Percentiles rank a stretch among this genome's conserved stretches.
phyloP scores from a whole-genome alignment of 2,797 vertebrate genomes.

The Hirundo rustica region DNA sequence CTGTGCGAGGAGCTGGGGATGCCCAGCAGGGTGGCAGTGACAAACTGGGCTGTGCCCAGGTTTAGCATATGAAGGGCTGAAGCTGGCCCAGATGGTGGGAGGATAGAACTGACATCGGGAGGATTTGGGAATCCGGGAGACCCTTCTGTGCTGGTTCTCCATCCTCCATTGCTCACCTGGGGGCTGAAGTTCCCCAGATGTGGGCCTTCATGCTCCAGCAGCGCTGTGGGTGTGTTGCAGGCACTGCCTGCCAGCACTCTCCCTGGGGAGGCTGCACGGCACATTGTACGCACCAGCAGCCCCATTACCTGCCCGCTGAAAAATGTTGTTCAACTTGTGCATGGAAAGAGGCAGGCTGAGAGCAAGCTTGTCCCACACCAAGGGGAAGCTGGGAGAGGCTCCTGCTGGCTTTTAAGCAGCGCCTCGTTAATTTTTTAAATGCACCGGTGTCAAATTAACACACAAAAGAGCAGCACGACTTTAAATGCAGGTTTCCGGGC shows the following conservation, averaged over 20 bases:
- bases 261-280: not conserved
- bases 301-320: slow-evolving; percentile 48
- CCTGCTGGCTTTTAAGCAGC: slow-evolving; percentile 53
- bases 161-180: not conserved
- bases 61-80: not conserved
- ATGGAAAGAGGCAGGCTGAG: slow-evolving; percentile 37
- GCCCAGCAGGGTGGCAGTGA: rapidly evolving
- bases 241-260: not conserved
- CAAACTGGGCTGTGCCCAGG: not conserved
- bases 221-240: not conserved
- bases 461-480: slow-evolving; percentile 53
- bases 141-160: not conserved
- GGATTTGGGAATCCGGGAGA: not conserved
- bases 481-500: slow-evolving; percentile 52
- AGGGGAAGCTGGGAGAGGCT: slow-evolving; percentile 60
- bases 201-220: not conserved
- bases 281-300: not conserved
- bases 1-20: not conserved
- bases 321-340: slow-evolving; percentile 66
- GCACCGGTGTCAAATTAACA: slow-evolving; percentile 57
- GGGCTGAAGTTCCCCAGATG: not conserved
- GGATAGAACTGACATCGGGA: not conserved
- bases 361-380: slow-evolving; percentile 53
- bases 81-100: not conserved
- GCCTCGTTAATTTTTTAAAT: slow-evolving; percentile 64